phyloP scores from a whole-genome alignment of 2,797 vertebrate genomes.

The Pyrocephalus nanus region DNA sequence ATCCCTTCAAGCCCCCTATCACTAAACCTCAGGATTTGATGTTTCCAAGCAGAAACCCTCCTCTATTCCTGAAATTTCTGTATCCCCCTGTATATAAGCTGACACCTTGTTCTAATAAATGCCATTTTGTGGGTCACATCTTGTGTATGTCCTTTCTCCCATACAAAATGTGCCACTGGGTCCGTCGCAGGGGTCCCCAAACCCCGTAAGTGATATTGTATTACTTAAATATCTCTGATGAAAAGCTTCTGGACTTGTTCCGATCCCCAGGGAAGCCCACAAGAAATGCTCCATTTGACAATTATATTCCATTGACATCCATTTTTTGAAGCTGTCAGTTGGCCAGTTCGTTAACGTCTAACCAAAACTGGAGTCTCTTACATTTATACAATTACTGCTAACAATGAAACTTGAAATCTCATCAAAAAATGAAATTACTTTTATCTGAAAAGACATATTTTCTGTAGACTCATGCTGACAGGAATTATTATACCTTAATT shows the following conservation, averaged over 20 bases:
- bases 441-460: slow-evolving; percentile 3
- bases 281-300: not conserved
- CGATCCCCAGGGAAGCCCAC: not conserved
- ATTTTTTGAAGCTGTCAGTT: not conserved
- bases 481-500: slow-evolving; percentile 18
- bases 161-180: too few species aligned
- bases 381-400: not conserved
- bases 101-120: too few species aligned
- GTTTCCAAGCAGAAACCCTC: too few species aligned
- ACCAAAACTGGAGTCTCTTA: not conserved
- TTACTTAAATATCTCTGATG: not conserved
- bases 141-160: too few species aligned
- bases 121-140: too few species aligned
- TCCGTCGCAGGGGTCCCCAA: too few species aligned
- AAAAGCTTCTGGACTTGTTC: not conserved
- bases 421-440: slow-evolving; percentile 26
- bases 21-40: too few species aligned
- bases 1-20: too few species aligned
- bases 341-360: not conserved
- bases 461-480: not conserved
- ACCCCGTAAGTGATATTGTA: not conserved
- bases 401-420: slow-evolving; percentile 11
- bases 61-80: too few species aligned
- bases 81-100: too few species aligned
- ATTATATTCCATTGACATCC: not conserved